A percentile compares a stretch with the other conserved stretches of the same genome.
Evolutionary conservation across 2,113 vertebrate genomes (phyloP).

Genomic region (Pogonocichla stellata): DNA sequence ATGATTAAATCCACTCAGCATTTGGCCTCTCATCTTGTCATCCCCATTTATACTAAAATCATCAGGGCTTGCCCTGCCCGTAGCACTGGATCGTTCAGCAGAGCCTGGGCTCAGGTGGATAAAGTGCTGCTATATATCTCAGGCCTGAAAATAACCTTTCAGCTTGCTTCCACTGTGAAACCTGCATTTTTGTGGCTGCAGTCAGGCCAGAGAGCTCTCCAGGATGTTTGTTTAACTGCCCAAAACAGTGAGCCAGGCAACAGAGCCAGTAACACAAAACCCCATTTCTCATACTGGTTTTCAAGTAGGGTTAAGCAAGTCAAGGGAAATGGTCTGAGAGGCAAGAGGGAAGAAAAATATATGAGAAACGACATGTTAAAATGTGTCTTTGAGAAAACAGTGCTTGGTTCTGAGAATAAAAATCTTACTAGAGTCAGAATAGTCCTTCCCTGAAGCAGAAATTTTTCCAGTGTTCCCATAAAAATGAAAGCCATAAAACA

Average conservation of each 20-base stretch:
- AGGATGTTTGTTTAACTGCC: not conserved
- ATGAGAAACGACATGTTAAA: not conserved
- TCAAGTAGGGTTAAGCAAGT: not conserved
- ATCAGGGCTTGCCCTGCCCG: not conserved
- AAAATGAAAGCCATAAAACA: constrained; percentile 50
- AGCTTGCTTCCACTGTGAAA: not conserved
- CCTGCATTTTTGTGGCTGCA: not conserved
- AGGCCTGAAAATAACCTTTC: not conserved
- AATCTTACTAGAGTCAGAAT: not conserved
- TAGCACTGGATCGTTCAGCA: not conserved
- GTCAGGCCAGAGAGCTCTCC: not conserved
- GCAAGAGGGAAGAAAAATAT: not conserved
- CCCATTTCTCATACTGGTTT: not conserved
- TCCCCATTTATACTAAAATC: not conserved
- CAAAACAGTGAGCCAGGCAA: not conserved
- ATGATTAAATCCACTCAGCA: constrained; percentile 6
- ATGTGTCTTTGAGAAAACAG: not conserved
- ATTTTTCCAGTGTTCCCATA: constrained; percentile 43
- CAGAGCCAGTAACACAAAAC: not conserved
- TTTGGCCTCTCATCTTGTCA: not conserved
- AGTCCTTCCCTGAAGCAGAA: constrained; percentile 17
- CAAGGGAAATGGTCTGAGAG: not conserved
- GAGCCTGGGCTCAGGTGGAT: not conserved
- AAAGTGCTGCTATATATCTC: not conserved
- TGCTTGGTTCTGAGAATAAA: not conserved